phyloP scores from a whole-genome alignment of 2,888 invertebrate species.

The Ceraclea dissimilis region DNA sequence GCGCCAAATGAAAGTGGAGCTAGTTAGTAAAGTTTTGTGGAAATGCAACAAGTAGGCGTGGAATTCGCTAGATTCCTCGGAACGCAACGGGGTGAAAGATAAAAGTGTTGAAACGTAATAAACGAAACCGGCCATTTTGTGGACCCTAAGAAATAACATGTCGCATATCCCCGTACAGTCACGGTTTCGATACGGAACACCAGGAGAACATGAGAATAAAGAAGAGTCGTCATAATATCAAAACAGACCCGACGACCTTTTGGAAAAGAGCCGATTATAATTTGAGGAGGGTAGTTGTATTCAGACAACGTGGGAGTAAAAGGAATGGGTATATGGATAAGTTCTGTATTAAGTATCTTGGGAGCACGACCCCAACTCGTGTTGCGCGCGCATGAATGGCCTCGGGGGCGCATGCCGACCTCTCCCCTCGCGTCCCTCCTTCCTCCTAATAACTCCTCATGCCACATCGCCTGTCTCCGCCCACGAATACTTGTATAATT shows the following conservation, averaged over 20 bases:
- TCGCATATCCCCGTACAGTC: conserved; percentile 7
- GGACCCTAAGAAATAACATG: neutral
- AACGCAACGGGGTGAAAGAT: no score
- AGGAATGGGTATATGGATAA: neutral
- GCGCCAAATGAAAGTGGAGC: neutral
- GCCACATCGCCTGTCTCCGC: neutral
- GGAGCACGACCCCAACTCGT: conserved; percentile 19
- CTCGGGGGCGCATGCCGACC: conserved; percentile 20
- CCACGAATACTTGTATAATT: neutral
- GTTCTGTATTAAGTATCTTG: neutral
- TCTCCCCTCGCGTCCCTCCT: conserved; percentile 2
- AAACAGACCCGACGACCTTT: no score
- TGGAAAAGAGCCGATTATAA: no score
- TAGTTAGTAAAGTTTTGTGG: neutral
- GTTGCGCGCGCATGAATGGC: conserved; percentile 15
- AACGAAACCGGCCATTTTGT: no score
- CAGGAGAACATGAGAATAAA: conserved; percentile 5
- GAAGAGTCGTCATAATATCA: neutral
- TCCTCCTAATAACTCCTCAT: neutral
- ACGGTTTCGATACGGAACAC: neutral
- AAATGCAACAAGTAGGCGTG: neutral
- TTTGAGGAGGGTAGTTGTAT: neutral
- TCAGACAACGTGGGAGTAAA: neutral
- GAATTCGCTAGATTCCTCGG: no score
- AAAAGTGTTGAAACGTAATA: no score